Conservation (phyloP, 2,113 vertebrate species). For the Toxotes jaculatrix region DNA sequence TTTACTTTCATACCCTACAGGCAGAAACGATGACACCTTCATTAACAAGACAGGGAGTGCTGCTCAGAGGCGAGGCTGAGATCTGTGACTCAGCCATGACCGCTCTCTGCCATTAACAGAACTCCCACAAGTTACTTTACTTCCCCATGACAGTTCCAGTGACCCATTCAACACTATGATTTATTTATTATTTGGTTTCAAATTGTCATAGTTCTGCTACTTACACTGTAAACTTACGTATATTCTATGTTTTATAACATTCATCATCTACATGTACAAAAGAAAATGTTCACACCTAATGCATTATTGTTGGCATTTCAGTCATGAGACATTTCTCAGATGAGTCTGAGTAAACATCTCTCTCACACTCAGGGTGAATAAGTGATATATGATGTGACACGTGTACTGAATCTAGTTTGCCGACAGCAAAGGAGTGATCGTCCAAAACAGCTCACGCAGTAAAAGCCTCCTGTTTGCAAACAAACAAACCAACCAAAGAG, state of each 20-base stretch:
- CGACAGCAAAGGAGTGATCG: background rate
- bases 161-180: background rate
- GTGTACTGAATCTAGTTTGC: background rate
- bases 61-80: slow-evolving; percentile 41
- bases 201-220: background rate
- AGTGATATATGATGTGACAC: background rate
- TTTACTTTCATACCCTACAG: slow-evolving; percentile 50
- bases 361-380: background rate
- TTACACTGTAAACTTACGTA: background rate
- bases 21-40: slow-evolving; percentile 44
- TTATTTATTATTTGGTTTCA: background rate
- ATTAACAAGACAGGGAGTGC: slow-evolving; percentile 36
- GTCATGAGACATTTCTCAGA: background rate
- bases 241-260: background rate
- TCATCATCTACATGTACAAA: background rate
- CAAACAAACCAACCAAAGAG: background rate
- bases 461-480: background rate
- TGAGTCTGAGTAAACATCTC: background rate
- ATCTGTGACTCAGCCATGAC: slow-evolving; percentile 62
- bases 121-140: background rate
- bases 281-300: background rate
- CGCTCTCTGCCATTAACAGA: slow-evolving; percentile 2
- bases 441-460: background rate
- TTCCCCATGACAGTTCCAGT: background rate
- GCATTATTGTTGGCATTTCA: background rate